Conservation (phyloP, 2,797 vertebrate species). For the Mycteria americana region DNA sequence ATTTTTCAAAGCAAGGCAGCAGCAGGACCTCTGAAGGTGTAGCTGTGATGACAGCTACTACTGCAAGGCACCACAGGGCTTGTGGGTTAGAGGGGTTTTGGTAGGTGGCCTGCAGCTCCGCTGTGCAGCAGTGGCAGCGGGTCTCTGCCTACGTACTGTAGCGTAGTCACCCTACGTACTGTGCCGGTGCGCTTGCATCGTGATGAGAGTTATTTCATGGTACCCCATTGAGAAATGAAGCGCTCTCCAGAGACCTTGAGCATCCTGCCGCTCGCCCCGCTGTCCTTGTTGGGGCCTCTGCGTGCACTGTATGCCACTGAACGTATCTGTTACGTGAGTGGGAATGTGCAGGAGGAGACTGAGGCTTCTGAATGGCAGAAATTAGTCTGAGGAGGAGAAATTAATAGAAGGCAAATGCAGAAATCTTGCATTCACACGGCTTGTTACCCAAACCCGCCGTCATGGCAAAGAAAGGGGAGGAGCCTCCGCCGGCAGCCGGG, state of each 20-base stretch:
- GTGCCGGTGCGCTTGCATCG: not conserved
- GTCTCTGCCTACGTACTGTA: not conserved
- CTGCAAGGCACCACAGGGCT: not conserved
- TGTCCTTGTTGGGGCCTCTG: not conserved
- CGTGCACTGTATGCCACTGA: fast-evolving
- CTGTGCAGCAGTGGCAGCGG: too few relatives aligned
- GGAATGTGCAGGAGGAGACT: not conserved
- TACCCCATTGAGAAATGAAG: not conserved
- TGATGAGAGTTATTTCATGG: fast-evolving
- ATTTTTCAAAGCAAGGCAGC: not conserved
- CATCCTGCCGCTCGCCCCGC: not conserved
- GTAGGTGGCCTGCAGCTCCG: not conserved
- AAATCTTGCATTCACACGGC: not conserved
- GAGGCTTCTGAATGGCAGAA: not conserved
- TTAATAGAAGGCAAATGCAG: not conserved
- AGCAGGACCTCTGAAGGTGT: not conserved
- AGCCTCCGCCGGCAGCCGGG: not conserved
- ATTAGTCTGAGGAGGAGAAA: not conserved
- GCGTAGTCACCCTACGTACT: too few relatives aligned
- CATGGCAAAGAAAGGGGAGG: not conserved
- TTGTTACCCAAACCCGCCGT: not conserved
- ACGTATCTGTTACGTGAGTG: fast-evolving
- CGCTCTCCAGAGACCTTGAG: not conserved
- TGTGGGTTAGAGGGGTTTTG: not conserved
- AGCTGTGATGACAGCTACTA: not conserved